phyloP scores from a whole-genome alignment of 2,797 vertebrate species.

The Fistularia commersonii region DNA sequence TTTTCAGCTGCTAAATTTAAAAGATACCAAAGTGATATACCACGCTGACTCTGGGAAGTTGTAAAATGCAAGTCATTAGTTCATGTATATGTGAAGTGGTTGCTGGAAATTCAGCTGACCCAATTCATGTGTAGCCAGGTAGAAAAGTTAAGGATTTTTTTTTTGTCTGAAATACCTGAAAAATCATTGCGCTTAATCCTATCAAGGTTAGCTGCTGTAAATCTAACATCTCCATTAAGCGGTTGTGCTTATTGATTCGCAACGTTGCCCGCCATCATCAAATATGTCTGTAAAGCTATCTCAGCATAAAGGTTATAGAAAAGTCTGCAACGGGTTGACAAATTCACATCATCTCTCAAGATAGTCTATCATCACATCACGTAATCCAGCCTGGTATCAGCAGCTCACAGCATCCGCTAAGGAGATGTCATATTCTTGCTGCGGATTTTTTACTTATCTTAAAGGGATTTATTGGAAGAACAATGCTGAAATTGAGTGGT shows the following conservation, averaged over 20 bases:
- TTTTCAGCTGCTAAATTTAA: no score
- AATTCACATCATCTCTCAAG: conserved; percentile 1
- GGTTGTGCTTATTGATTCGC: neutral
- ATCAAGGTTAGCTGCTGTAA: conserved; percentile 1
- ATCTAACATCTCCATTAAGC: conserved; percentile 2
- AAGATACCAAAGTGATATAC: no score
- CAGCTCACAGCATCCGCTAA: conserved; percentile 15
- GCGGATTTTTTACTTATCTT: conserved; percentile 35
- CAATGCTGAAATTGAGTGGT: conserved; percentile 47
- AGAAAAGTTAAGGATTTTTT: neutral
- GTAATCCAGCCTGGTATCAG: conserved; percentile 10
- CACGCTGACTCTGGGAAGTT: no score
- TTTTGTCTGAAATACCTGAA: conserved; percentile 1
- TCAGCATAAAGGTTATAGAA: neutral
- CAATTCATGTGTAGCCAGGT: neutral
- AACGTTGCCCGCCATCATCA: neutral
- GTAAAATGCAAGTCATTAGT: no score
- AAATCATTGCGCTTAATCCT: neutral
- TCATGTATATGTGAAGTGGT: no score
- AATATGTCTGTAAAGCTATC: neutral
- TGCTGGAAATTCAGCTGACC: no score
- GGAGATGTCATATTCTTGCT: conserved; percentile 36
- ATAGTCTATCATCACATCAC: conserved; percentile 2
- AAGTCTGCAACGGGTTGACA: conserved; percentile 6
- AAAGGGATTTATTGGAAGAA: conserved; percentile 48